Base-by-base conservation (phyloP, 2,888 invertebrate species). In the Folsomia candida region DNA sequence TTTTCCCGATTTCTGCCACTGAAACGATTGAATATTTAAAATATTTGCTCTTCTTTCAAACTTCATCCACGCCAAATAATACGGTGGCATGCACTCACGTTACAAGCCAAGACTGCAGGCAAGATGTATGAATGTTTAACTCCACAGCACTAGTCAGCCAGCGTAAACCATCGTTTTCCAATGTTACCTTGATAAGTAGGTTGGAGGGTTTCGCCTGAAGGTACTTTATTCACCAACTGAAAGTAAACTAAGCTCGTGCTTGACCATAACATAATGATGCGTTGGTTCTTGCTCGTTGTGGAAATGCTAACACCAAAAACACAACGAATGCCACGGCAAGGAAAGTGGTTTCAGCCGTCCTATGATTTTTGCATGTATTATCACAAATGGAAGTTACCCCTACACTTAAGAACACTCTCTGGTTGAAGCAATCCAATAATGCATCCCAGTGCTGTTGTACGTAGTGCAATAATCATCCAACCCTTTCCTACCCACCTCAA, bases 141-240 rank as follows among this genome's bases (percentile, higher is more conserved):
- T 37, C 4, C 54, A 54, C 6, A 60, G 27, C 26, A 24, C 6
- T 25, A 60, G 60, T 26, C 20, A 6, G n/a, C 2, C 25, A 25
- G 3, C 24, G 63, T 29, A 64, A 64, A 51, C 28, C 63, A 64
- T 64, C 20, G 63, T 64, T 64, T 64, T 64, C 63, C 63, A 64
- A 64, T 47, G 24, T 64, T 64, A 64, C 63, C 63, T 64, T 64
- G 63, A 64, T 64, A 64, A 64, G 63, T 64, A 64, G 63, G 63
- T 64, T 64, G 63, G 51, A 64, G 51, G 63, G 63, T 51, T 64
- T 64, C 63, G 63, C 63, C 63, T 64, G 63, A 64, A 64, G 63
- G 63, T 64, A 64, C 27, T 61, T 61, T 27, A 22, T 54, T 61
- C 26, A 28, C 27, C 9, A 62, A 62, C 51, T 54, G 63, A 64